Conservation (phyloP, 1,140 invertebrate species). For the Drosophila sturtevanti region DNA sequence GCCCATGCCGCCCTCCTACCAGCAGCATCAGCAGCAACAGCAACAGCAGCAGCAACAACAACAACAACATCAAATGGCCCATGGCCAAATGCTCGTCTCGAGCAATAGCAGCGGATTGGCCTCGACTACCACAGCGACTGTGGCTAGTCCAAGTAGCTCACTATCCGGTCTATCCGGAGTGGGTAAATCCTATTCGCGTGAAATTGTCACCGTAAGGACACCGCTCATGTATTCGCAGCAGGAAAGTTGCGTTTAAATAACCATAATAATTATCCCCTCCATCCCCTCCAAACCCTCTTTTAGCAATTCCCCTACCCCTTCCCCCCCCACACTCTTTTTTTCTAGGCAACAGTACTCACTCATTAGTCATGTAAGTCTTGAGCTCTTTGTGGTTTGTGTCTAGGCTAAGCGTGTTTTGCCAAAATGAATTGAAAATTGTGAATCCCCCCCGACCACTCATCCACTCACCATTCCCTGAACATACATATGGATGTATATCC, state of each 20-base stretch:
- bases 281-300: not conserved
- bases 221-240: conserved; percentile 91
- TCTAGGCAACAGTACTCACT: not conserved
- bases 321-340: no score
- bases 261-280: not conserved
- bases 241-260: conserved; percentile 91
- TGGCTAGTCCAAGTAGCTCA: conserved; percentile 85
- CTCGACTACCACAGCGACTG: conserved; percentile 71
- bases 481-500: no score
- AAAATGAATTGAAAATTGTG: conserved; percentile 68
- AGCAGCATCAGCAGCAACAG: conserved; percentile 74
- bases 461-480: not conserved
- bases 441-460: not conserved
- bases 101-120: conserved; percentile 77
- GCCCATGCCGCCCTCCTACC: conserved; percentile 75
- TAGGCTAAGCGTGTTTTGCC: conserved; percentile 70
- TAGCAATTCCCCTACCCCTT: not conserved
- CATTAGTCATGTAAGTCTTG: conserved; percentile 50
- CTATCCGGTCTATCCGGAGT: conserved; percentile 71
- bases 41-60: conserved; percentile 64
- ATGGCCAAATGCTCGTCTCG: conserved; percentile 75
- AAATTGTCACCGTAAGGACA: conserved; percentile 92
- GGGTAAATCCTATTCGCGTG: conserved; percentile 84
- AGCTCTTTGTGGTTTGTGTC: conserved; percentile 73
- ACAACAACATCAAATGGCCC: conserved; percentile 46